A percentile compares a stretch with the other conserved stretches of the same genome.
Conservation (phyloP, 2,888 invertebrate species). For the Coelopa pilipes region DNA sequence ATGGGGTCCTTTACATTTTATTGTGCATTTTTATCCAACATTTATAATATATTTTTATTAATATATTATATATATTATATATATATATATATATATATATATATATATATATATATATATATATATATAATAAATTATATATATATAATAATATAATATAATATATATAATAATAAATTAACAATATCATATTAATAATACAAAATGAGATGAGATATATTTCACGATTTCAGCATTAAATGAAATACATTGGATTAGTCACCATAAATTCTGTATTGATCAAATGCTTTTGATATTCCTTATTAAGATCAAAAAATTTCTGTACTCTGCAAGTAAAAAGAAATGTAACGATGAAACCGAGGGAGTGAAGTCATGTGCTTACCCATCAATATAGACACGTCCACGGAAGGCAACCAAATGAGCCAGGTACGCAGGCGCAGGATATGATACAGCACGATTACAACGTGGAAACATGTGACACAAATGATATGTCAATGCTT, state of each 20-base stretch:
- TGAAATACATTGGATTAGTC: constrained; percentile 77
- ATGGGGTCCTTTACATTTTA: too few species aligned
- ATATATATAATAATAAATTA: neutral
- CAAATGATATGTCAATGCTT: constrained; percentile 82
- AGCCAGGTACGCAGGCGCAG: constrained; percentile 88
- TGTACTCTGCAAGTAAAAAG: constrained; percentile 6
- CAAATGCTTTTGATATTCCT: constrained; percentile 68
- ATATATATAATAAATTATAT: too few species aligned
- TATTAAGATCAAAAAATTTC: constrained; percentile 63
- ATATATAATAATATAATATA: too few species aligned
- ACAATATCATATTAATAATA: too few species aligned
- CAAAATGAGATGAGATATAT: neutral
- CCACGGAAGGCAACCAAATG: constrained; percentile 85
- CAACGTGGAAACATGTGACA: constrained; percentile 90
- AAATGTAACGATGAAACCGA: neutral
- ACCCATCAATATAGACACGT: constrained; percentile 63
- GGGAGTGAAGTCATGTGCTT: constrained; percentile 30
- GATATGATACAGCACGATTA: constrained; percentile 84
- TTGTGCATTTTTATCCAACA: too few species aligned
- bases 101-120: too few species aligned
- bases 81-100: too few species aligned
- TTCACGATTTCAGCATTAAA: constrained; percentile 66
- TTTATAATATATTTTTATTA: neutral
- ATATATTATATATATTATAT: too few species aligned
- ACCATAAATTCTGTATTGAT: constrained; percentile 70